Evolutionary conservation across 2,797 vertebrate genomes (phyloP).

Genomic region (Parauchenoglanis punctatus): DNA sequence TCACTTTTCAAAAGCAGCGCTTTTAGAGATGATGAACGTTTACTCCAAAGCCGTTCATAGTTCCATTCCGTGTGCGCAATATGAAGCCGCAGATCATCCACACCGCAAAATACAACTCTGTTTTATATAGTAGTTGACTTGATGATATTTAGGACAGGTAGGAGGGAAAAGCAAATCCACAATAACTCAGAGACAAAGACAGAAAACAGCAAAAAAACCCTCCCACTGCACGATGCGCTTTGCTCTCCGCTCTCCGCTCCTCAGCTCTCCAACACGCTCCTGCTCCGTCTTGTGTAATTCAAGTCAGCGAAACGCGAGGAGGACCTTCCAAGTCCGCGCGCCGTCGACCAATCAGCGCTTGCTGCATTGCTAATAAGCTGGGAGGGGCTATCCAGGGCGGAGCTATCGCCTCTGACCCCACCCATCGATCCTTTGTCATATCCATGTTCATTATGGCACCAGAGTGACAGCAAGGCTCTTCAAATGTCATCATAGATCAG

Average conservation of each 20-base stretch:
- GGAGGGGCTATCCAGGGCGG: constrained; percentile 30
- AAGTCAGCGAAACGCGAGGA: constrained; percentile 73
- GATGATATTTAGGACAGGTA: background rate
- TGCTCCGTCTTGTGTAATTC: constrained; percentile 25
- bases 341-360: constrained; percentile 79
- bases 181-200: background rate
- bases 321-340: constrained; percentile 81
- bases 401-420: constrained; percentile 59
- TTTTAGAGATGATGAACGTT: constrained; percentile 47
- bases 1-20: constrained; percentile 4
- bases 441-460: constrained; percentile 55
- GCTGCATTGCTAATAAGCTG: constrained; percentile 61
- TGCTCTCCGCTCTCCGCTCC: background rate
- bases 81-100: background rate
- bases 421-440: constrained; percentile 66
- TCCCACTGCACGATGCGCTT: constrained; percentile 40
- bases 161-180: constrained; percentile 11
- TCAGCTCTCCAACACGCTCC: background rate
- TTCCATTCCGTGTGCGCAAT: constrained; percentile 29
- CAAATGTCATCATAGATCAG: constrained; percentile 42
- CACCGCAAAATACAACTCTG: background rate
- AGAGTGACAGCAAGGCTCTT: constrained; percentile 52
- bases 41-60: constrained; percentile 64
- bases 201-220: constrained; percentile 69
- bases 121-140: background rate